Evolutionary conservation across 2,888 invertebrate genomes (phyloP), one percentile per base, ranked within the genome.

Genomic region (Glyphotaelius pellucidus): DNA sequence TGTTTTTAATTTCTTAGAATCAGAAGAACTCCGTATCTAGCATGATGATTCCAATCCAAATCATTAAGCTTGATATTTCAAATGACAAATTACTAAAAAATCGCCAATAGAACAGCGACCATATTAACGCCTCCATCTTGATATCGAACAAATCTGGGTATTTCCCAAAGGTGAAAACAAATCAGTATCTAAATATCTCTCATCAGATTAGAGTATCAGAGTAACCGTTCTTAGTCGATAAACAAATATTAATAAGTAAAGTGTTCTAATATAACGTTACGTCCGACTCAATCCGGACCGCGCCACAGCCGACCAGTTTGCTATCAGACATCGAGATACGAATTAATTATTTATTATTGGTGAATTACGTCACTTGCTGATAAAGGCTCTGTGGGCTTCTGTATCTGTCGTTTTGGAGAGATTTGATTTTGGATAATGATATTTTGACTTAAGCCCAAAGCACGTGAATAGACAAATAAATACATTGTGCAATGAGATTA

Each of bases 311-410:
- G 9, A 83, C 83, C 83, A 32, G 83, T 83, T 83, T 35, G 38
- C 31, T 83, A 83, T 83, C 83, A 35, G 83, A 83, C 12, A 2
- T 83, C 32, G 83, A 83, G 83, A 83, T 83, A 83, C 83, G 83
- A 38, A 35, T 83, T 32, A 83, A 83, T 83, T 32, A 83, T 67
- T 67, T 67, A 67, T 67, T 67, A 67, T 67, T 67, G 25, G 67
- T 67, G 67, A 67, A 67, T 67, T 67, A 67, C 67, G 67, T 67
- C 67, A 67, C 25, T 7, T n/a, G 67, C 67, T 9, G 67, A 67
- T 67, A 67, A 25, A 67, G n/a, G n/a, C 67, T 67, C 67, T 1
- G n/a, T n/a, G 5, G 25, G 67, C 67, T 67, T 9, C 67, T 67
- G 67, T 67, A 67, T 67, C 67, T 67, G 25, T 67, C 52, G 7